Percentiles rank a stretch among this genome's conserved stretches.
Evolutionary conservation across 2,113 vertebrate species (phyloP).

Genomic region (Oostethus manadensis): DNA sequence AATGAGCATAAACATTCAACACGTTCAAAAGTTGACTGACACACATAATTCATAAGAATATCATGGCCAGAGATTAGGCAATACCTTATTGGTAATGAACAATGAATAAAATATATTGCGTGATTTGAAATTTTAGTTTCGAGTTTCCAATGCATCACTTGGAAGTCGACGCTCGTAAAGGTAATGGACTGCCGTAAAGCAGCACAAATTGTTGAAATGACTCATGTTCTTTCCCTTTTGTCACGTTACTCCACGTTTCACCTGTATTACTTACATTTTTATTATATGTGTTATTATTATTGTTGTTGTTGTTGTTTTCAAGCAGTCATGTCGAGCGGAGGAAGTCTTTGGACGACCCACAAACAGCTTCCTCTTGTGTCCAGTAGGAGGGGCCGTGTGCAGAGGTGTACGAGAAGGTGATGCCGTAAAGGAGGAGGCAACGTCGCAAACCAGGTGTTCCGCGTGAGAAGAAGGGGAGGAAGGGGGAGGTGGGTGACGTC

Average conservation of each 20-base stretch:
- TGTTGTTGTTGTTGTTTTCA: neutral
- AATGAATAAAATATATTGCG: too few relatives aligned
- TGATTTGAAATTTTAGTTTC: too few relatives aligned
- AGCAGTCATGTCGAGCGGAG: neutral
- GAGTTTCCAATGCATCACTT: too few relatives aligned
- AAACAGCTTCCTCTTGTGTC: slow-evolving; percentile 18
- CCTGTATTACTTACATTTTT: neutral
- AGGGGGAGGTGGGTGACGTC: slow-evolving; percentile 42
- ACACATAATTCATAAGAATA: too few relatives aligned
- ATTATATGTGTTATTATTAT: neutral
- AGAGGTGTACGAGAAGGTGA: slow-evolving; percentile 72
- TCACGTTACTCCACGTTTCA: neutral
- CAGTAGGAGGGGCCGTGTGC: slow-evolving; percentile 58
- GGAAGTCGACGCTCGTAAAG: too few relatives aligned
- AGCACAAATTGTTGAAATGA: neutral
- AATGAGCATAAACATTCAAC: too few relatives aligned
- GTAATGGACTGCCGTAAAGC: neutral
- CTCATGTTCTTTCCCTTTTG: neutral
- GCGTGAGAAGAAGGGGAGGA: slow-evolving; percentile 12
- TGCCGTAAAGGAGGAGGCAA: slow-evolving; percentile 47
- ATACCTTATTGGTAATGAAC: too few relatives aligned
- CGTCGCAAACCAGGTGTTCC: slow-evolving; percentile 15
- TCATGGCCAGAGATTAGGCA: too few relatives aligned
- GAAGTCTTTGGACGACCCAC: neutral
- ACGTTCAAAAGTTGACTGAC: too few relatives aligned